phyloP scores from a whole-genome alignment of 2,888 invertebrate genomes.

The Drosophila neotestacea region DNA sequence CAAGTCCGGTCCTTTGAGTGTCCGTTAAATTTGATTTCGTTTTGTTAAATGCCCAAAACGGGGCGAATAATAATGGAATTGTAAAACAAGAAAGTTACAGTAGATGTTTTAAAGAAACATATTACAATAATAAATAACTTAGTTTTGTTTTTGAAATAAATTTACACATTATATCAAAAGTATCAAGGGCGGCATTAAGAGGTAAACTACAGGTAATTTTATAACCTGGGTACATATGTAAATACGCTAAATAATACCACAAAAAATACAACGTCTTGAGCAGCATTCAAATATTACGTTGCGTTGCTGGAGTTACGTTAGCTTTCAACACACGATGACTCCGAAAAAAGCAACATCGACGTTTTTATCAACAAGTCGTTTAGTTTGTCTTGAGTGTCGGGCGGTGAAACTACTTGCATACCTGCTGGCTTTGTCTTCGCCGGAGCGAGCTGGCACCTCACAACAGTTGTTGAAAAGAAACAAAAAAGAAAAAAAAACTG shows the following conservation, averaged over 20 bases:
- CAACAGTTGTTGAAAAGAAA: constrained; percentile 27
- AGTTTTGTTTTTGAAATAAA: too few species aligned
- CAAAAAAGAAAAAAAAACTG: constrained; percentile 1
- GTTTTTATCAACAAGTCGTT: constrained; percentile 59
- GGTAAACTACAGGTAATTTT: too few species aligned
- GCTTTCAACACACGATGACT: constrained; percentile 27
- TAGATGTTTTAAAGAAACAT: too few species aligned
- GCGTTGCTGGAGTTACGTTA: constrained; percentile 23
- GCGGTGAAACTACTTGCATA: constrained; percentile 66
- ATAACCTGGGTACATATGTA: too few species aligned
- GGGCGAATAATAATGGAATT: too few species aligned
- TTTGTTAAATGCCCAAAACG: too few species aligned
- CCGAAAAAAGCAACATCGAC: constrained; percentile 52
- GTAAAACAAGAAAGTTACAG: too few species aligned
- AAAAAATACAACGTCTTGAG: neutral
- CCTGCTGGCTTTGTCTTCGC: constrained; percentile 32
- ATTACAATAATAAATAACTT: too few species aligned
- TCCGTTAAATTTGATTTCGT: too few species aligned
- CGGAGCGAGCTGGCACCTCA: constrained; percentile 10
- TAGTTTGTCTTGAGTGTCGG: constrained; percentile 63
- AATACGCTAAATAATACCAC: constrained; percentile 1
- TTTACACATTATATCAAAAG: too few species aligned
- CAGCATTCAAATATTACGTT: neutral
- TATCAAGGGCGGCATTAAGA: too few species aligned
- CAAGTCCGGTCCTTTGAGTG: too few species aligned